Evolutionary conservation across 1,140 invertebrate genomes (phyloP).

Genomic region (Drosophila sp.): DNA sequence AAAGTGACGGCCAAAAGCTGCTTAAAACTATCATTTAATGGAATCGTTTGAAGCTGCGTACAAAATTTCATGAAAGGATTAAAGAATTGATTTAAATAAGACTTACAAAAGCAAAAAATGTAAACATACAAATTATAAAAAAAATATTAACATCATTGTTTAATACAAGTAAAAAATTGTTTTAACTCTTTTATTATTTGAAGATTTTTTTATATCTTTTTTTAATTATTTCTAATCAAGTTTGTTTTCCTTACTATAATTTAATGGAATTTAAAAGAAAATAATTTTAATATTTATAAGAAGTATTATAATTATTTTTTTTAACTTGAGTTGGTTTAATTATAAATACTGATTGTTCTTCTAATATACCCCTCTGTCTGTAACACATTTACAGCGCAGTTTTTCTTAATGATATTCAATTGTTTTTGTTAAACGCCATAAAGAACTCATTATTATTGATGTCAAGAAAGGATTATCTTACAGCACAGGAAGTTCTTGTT

Average conservation of each 20-base stretch:
- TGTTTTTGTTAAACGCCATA: not conserved
- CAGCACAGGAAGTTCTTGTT: slow-evolving; percentile 34
- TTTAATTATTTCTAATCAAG: too few relatives aligned
- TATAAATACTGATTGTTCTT: too few relatives aligned
- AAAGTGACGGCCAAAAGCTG: slow-evolving; percentile 48
- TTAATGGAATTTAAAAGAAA: too few relatives aligned
- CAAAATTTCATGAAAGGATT: not conserved
- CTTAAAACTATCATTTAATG: slow-evolving; percentile 64
- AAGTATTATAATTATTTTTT: too few relatives aligned
- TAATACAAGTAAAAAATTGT: not conserved
- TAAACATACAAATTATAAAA: not conserved
- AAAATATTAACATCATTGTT: not conserved
- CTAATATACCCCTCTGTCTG: too few relatives aligned
- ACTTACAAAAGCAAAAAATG: too few relatives aligned
- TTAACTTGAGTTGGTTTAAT: too few relatives aligned
- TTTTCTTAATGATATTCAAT: not conserved
- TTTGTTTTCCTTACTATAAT: too few relatives aligned
- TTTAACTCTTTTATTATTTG: too few relatives aligned
- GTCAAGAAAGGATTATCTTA: slow-evolving; percentile 28
- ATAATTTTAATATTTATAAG: too few relatives aligned
- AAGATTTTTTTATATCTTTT: too few relatives aligned
- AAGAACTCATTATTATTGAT: not conserved
- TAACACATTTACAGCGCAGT: too few relatives aligned
- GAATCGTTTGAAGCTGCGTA: slow-evolving; percentile 45
- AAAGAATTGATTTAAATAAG: not conserved